Evolutionary conservation across 1,140 invertebrate species (phyloP).

Genomic region (Leguminivora glycinivorella): DNA sequence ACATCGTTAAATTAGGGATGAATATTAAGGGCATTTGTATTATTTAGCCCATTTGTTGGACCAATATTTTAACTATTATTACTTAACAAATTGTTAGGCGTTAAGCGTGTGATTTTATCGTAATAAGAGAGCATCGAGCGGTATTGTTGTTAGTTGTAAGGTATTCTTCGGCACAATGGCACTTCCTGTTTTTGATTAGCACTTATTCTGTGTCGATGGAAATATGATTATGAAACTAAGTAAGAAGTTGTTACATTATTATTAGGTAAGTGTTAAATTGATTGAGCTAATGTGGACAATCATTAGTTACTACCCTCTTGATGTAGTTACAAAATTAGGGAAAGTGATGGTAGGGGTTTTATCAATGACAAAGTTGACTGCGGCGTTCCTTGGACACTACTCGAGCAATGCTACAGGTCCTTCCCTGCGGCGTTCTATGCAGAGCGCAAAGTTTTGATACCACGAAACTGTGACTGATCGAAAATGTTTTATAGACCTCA

Average conservation of each 20-base stretch:
- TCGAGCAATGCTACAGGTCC: conserved; percentile 17
- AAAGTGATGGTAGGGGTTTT: conserved; percentile 77
- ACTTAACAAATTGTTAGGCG: conserved; percentile 78
- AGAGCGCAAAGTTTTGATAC: conserved; percentile 41
- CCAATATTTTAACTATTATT: conserved; percentile 78
- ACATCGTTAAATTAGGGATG: conserved; percentile 78
- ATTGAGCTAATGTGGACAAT: conserved; percentile 77
- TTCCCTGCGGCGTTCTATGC: not conserved
- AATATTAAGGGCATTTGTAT: conserved; percentile 79
- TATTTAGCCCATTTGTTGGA: conserved; percentile 80
- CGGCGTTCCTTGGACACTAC: conserved; percentile 54
- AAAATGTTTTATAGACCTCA: conserved; percentile 66
- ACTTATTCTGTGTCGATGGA: conserved; percentile 79
- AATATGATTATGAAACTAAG: conserved; percentile 76
- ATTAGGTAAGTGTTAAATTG: conserved; percentile 79
- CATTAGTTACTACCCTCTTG: conserved; percentile 75
- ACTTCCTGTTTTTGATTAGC: conserved; percentile 79
- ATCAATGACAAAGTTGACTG: conserved; percentile 78
- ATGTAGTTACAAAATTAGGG: conserved; percentile 76
- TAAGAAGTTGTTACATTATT: conserved; percentile 79
- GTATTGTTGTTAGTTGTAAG: conserved; percentile 79
- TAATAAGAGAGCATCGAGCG: conserved; percentile 76
- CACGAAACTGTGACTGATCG: conserved; percentile 57
- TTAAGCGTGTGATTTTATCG: conserved; percentile 79
- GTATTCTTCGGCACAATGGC: conserved; percentile 77